Evolutionary conservation across 1,140 invertebrate species (phyloP).

Genomic region (Drosophila sechellia): DNA sequence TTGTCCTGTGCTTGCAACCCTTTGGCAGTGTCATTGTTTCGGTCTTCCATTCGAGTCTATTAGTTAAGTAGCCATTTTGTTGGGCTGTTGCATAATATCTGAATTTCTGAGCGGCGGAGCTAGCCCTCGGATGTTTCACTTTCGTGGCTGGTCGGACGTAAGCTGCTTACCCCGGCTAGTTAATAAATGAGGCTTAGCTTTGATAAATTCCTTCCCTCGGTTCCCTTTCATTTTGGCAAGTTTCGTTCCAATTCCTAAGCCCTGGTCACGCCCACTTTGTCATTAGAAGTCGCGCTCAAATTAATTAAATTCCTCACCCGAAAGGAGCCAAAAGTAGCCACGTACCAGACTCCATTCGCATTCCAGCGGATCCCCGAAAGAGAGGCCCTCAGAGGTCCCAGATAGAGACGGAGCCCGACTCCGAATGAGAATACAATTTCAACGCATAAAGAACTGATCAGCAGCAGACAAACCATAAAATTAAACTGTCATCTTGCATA

Average conservation of each 20-base stretch:
- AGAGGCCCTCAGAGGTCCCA: slow-evolving; percentile 5
- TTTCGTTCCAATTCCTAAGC: slow-evolving; percentile 64
- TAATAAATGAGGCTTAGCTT: slow-evolving; percentile 79
- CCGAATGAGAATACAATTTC: slow-evolving; percentile 66
- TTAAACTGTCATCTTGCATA: slow-evolving; percentile 85
- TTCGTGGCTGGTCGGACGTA: slow-evolving; percentile 57
- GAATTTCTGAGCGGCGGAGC: slow-evolving; percentile 39
- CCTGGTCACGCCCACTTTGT: slow-evolving; percentile 74
- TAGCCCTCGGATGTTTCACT: slow-evolving; percentile 17
- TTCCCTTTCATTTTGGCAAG: slow-evolving; percentile 34
- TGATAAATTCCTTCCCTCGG: slow-evolving; percentile 36
- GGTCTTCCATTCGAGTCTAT: slow-evolving; percentile 58
- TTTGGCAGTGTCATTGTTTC: slow-evolving; percentile 58
- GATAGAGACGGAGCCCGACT: slow-evolving; percentile 18
- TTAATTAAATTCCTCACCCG: slow-evolving; percentile 76
- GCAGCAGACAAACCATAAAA: slow-evolving; percentile 85
- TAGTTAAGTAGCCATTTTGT: slow-evolving; percentile 82
- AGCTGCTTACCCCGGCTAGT: slow-evolving; percentile 75
- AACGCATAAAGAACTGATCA: slow-evolving; percentile 84
- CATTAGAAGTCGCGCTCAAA: slow-evolving; percentile 74
- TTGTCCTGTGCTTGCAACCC: slow-evolving; percentile 52
- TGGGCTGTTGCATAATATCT: slow-evolving; percentile 68
- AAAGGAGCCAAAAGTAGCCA: slow-evolving; percentile 63
- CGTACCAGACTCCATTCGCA: slow-evolving; percentile 60
- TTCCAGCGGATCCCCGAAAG: slow-evolving; percentile 31